Evolutionary conservation across 2,113 vertebrate species (phyloP), one percentile per base, ranked within the genome.

Genomic region (Callospermophilus lateralis): DNA sequence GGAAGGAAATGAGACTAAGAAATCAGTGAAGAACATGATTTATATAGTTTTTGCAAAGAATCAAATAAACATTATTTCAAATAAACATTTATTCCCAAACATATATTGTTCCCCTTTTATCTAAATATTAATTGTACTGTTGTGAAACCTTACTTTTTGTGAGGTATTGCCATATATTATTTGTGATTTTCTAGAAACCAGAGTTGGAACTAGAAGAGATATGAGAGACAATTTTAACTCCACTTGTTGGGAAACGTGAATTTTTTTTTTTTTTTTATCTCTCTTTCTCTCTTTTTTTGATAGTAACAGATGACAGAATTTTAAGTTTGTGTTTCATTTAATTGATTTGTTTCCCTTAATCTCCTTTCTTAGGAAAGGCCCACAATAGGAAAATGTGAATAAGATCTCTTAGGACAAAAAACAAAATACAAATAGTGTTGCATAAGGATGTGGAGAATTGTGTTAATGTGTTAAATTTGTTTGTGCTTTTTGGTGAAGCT

Each of bases 281-380:
- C 12, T 48, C 48, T 51, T 51, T 17, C 53, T 28, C 17, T n/a
- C n/a, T 53, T 0, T 61, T 76, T 83, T 55, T 11, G 81, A 11
- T 32, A 67, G 26, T 88, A 45, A 72, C 39, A 86, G 39, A 90
- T 88, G 45, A 72, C 39, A 86, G 53, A 90, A 93, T 86, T 88
- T 42, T 79, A 61, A 84, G 58, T 93, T 24, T 96, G 13, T 93
- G 42, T 92, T 96, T 95, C 55, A 72, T 85, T 91, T 96, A 86
- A 95, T 89, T 70, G 53, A 79, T 86, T 86, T 95, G 65, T 65
- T 96, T 96, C 24, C n/a, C 42, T 26, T 76, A 85, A 51, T 95
- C 45, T 76, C 55, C 42, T 39, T 91, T 90, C n/a, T 68, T n/a
- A 78, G 48, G 48, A 51, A 51, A 81, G 11, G 39, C 16, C 55